Base-by-base conservation (phyloP, 2,113 vertebrate genomes). In the Oryzias woworae region DNA sequence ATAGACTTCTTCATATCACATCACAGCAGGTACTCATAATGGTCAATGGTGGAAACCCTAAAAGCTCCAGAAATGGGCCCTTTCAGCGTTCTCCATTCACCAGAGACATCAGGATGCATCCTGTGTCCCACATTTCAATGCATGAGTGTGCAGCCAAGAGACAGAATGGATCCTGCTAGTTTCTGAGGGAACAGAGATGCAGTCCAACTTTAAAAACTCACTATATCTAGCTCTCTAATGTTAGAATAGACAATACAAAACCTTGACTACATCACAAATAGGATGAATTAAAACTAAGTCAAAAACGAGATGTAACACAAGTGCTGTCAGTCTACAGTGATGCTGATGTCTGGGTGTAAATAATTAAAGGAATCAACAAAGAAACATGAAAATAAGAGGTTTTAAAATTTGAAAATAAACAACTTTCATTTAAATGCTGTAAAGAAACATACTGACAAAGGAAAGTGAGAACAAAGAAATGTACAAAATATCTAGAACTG, bases 91-190 rank as follows among this genome's bases (percentile, higher is more conserved):
- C 49, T 69, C 62, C 55, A 78, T 75, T 83, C 66, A 71, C 42
- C 1, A 43, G 51, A 61, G 26, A 71, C 70, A 84, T 85, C 77
- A 73, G 44, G 79, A 83, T 83, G 62, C 79, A 70, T 62, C 36
- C 20, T 41, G 72, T 77, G 84, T 82, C 76, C 76, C 28, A 63
- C 54, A 77, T 76, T 62, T 64, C 59, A 46, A 69, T 68, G 66
- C 7, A 22, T 16, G 62, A 66, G 60, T 17, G 53, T 50, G 69
- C 59, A 67, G 63, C 56, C 18, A 23, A 56, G 57, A 51, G 58
- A 50, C 17, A 53, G 43, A 50, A 66, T 28, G 26, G 58, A 68
- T 45, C 50, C 42, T 42, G 36, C 67, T 68, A 41, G 65, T 43
- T 77, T 69, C 73, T 53, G 58, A 56, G 63, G 53, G 71, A 60